phyloP scores from a whole-genome alignment of 2,113 vertebrate species.

The Colistium nudipinnis region DNA sequence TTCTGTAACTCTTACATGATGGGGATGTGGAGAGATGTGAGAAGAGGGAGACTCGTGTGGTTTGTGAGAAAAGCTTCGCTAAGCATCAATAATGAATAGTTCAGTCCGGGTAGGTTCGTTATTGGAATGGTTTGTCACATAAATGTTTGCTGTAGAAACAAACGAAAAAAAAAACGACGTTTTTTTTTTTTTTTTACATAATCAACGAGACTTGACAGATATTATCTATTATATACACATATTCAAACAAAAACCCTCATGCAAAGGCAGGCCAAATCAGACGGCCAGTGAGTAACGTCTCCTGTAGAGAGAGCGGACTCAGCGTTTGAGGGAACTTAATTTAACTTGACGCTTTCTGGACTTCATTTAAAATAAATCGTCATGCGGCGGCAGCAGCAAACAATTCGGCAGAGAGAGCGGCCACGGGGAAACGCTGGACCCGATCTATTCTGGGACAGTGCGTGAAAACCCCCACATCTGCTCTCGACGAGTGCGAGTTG shows the following conservation, averaged over 20 bases:
- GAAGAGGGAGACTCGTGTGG: conserved; percentile 6
- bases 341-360: conserved; percentile 41
- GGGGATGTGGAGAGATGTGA: conserved; percentile 18
- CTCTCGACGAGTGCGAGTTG: conserved; percentile 54
- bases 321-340: conserved; percentile 39
- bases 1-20: conserved; percentile 38
- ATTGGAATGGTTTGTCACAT: background rate
- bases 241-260: too few relatives aligned
- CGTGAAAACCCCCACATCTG: conserved; percentile 52
- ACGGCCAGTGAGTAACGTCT: too few relatives aligned
- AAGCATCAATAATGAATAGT: background rate
- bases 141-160: too few relatives aligned
- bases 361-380: conserved; percentile 48
- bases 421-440: conserved; percentile 4
- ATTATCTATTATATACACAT: too few relatives aligned
- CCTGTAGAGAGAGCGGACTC: conserved; percentile 24
- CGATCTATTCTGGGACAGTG: conserved; percentile 47
- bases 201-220: too few relatives aligned
- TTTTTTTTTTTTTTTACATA: too few relatives aligned
- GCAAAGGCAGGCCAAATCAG: too few relatives aligned
- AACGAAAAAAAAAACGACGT: too few relatives aligned
- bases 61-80: conserved; percentile 10
- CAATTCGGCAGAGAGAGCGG: conserved; percentile 15
- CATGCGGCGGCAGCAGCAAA: conserved; percentile 44
- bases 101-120: background rate